Conservation (phyloP, 2,113 vertebrate genomes). For the Equus quagga region DNA sequence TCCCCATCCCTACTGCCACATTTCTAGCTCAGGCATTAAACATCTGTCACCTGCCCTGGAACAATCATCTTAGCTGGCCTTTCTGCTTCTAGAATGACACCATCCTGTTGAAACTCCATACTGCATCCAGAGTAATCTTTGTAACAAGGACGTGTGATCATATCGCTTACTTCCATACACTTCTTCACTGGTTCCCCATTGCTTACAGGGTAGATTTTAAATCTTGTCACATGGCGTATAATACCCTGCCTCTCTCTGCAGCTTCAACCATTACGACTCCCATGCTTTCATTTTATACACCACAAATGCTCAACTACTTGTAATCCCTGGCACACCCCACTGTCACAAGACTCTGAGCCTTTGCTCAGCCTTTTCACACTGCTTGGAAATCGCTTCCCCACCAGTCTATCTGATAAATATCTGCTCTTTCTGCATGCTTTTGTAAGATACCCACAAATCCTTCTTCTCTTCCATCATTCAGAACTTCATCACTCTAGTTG, state of each 20-base stretch:
- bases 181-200: background rate
- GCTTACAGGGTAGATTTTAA: background rate
- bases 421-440: background rate
- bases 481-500: background rate
- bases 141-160: background rate
- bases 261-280: background rate
- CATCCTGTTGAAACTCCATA: background rate
- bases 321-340: background rate
- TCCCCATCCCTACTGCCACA: background rate
- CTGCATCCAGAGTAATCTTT: background rate
- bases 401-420: background rate
- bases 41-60: background rate
- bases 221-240: background rate
- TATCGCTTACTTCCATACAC: background rate
- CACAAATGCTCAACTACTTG: background rate
- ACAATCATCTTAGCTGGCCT: background rate
- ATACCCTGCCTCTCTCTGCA: background rate
- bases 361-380: background rate
- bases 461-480: background rate
- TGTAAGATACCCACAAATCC: background rate
- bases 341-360: background rate
- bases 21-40: background rate
- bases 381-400: background rate
- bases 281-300: background rate
- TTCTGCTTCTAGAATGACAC: background rate